Conservation (phyloP, 1,140 invertebrate species). For the Diuraphis noxia region DNA sequence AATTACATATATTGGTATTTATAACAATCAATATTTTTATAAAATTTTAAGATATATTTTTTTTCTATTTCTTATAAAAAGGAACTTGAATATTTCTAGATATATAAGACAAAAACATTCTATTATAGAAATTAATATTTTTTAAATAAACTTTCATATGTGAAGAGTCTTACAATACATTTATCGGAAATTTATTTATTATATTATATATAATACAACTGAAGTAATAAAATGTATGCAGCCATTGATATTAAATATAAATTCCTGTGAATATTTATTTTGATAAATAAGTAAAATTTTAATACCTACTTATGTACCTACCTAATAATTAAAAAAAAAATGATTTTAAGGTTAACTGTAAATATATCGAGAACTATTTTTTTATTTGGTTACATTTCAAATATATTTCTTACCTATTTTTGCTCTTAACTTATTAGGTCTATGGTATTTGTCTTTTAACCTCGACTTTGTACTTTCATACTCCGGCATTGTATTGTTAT, state of each 20-base stretch:
- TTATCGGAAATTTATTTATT: not conserved
- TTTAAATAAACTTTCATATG: not conserved
- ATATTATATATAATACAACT: not conserved
- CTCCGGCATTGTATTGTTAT: constrained; percentile 1
- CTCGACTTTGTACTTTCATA: constrained; percentile 29
- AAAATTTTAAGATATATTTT: no score
- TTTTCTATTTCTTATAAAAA: not conserved
- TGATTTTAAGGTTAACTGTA: not conserved
- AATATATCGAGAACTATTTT: not conserved
- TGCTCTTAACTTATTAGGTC: constrained; percentile 30
- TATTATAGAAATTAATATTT: not conserved
- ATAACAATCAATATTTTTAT: not conserved
- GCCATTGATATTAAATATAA: not conserved
- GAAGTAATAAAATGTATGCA: not conserved
- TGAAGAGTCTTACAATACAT: not conserved
- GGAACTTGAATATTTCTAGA: not conserved
- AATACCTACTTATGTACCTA: not conserved
- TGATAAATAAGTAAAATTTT: not conserved
- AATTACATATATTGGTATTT: not conserved
- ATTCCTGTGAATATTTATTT: not conserved
- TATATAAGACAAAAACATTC: not conserved
- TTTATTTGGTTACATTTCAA: not conserved
- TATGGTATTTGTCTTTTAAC: constrained; percentile 51
- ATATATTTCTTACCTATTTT: constrained; percentile 36
- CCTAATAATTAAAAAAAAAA: not conserved